Evolutionary conservation across 2,797 vertebrate species (phyloP).

Genomic region (Botia kubotai): DNA sequence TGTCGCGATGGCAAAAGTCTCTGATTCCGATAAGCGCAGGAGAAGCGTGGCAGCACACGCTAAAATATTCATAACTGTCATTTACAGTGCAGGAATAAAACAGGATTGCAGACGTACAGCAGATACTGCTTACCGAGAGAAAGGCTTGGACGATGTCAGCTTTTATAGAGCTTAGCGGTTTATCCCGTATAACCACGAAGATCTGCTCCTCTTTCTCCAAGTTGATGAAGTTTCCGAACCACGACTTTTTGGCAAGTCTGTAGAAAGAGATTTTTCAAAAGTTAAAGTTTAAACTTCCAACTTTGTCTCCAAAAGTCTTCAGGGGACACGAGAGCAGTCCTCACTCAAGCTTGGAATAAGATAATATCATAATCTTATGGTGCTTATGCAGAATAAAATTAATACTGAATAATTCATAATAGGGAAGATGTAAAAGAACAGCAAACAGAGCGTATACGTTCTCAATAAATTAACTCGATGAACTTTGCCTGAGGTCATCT

Average conservation of each 20-base stretch:
- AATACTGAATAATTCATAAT: slow-evolving; percentile 38
- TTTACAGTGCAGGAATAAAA: not conserved
- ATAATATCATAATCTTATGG: not conserved
- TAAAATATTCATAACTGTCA: slow-evolving; percentile 25
- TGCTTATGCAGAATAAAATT: slow-evolving; percentile 19
- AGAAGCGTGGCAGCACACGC: not conserved
- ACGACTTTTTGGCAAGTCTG: slow-evolving; percentile 99
- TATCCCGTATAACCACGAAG: slow-evolving; percentile 97
- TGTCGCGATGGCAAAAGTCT: slow-evolving; percentile 17
- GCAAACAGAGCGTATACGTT: not conserved
- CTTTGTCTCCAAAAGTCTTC: not conserved
- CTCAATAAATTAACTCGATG: not conserved
- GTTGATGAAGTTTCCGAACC: slow-evolving; percentile 99
- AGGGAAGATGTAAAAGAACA: not conserved
- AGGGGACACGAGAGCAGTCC: not conserved
- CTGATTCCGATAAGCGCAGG: slow-evolving; percentile 41
- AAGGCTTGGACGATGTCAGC: slow-evolving; percentile 98
- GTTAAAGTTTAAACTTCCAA: not conserved
- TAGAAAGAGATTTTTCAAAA: not conserved
- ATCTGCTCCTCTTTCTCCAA: slow-evolving; percentile 99
- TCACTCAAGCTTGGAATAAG: slow-evolving; percentile 3
- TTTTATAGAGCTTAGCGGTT: slow-evolving; percentile 98
- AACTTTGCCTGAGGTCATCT: slow-evolving; percentile 6
- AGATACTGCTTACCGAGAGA: slow-evolving; percentile 85
- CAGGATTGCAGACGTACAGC: not conserved